These are phyloP conservation scores for Pseudococcus viburni DNA, from an alignment of 2,888 invertebrate species.

Conservation along the genomic window DNA sequence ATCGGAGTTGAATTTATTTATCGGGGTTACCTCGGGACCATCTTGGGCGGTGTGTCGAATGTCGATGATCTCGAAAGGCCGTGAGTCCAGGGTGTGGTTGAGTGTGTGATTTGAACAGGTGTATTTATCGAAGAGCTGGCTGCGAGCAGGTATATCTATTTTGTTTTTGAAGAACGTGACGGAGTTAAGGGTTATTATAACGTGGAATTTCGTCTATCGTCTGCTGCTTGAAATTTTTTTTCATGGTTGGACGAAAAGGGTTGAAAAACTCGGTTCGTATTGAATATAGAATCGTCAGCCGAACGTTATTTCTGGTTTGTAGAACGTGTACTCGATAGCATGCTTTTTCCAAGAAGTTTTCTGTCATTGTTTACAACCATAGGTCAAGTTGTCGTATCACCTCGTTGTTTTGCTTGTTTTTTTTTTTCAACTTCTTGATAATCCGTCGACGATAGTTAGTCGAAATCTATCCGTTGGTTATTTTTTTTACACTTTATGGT, in stretches of 20 bases:
- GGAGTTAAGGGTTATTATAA: neutral
- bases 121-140: neutral
- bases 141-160: neutral
- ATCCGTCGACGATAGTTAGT: neutral
- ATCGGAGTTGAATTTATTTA: neutral
- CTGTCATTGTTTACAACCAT: slow-evolving; percentile 3
- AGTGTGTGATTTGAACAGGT: slow-evolving; percentile 23
- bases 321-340: slow-evolving; percentile 12
- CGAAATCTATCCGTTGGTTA: neutral
- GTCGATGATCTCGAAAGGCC: neutral
- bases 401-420: neutral
- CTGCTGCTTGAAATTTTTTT: neutral
- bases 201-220: neutral
- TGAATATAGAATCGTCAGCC: neutral
- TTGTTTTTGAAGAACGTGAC: neutral
- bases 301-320: neutral
- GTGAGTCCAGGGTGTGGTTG: neutral
- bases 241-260: neutral
- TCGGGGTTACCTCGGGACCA: no score
- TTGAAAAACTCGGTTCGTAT: neutral
- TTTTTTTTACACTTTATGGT: no score
- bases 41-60: neutral
- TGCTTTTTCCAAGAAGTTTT: neutral
- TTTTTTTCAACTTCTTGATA: neutral
- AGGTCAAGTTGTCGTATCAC: neutral